Evolutionary conservation across 92 coral and sea anemone genomes (phyloP).

Genomic region (Muricea muricata): DNA sequence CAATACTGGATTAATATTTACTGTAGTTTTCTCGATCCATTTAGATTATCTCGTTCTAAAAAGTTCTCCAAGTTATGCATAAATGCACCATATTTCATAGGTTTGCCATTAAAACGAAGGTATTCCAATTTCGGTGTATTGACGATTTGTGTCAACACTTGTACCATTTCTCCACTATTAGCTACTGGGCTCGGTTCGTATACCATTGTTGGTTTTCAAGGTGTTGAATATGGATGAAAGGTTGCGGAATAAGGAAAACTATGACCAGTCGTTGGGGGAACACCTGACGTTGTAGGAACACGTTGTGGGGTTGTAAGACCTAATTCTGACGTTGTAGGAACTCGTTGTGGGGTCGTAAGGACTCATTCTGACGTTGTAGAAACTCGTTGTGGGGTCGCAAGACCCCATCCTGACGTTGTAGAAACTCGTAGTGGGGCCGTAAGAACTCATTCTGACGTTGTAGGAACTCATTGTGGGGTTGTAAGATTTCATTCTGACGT

Average conservation of each 20-base stretch:
- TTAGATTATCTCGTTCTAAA: constrained; percentile 58
- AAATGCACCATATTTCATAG: constrained; percentile 55
- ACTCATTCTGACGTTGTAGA: too few species aligned
- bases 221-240: background rate
- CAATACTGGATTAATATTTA: constrained; percentile 70
- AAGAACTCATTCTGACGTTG: too few species aligned
- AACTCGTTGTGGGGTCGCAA: too few species aligned
- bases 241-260: background rate
- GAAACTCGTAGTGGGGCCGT: background rate
- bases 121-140: constrained; percentile 65
- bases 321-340: too few species aligned
- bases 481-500: too few species aligned
- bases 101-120: constrained; percentile 69
- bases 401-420: too few species aligned
- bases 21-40: constrained; percentile 63
- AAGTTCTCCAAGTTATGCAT: constrained; percentile 66
- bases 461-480: too few species aligned
- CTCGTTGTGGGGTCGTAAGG: too few species aligned
- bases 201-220: background rate
- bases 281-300: too few species aligned
- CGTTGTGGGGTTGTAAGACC: too few species aligned
- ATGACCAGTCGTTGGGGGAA: background rate
- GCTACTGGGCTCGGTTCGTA: background rate
- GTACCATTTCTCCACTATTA: background rate
- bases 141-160: background rate